A percentile compares a stretch with the other conserved stretches of the same genome.
Conservation (phyloP, 2,888 invertebrate species). For the Pachycephus smyrnensis region DNA sequence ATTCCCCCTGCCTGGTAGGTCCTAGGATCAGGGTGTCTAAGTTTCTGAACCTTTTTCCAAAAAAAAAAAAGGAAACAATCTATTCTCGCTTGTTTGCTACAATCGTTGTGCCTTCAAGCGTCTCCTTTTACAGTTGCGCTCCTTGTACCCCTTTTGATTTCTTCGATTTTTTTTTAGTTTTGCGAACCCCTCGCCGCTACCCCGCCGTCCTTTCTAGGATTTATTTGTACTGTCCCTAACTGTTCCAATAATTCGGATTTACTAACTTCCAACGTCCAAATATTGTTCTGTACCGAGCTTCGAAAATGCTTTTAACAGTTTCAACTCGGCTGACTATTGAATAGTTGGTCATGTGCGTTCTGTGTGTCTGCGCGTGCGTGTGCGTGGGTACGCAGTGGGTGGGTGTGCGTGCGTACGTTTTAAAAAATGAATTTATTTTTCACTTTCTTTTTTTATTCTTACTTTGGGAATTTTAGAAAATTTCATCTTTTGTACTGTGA, state of each 20-base stretch:
- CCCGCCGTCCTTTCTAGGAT: neutral
- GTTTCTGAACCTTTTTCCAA: slow-evolving; percentile 29
- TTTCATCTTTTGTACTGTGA: neutral
- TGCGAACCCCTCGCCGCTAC: neutral
- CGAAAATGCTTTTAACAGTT: neutral
- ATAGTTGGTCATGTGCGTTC: neutral
- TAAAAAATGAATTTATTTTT: neutral
- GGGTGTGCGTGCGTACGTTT: neutral
- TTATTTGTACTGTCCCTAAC: neutral
- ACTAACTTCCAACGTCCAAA: neutral
- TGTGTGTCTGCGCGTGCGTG: slow-evolving; percentile 29
- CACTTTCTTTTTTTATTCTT: neutral
- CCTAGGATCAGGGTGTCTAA: slow-evolving; percentile 52
- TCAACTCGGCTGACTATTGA: neutral
- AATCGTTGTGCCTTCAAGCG: neutral
- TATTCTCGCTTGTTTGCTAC: neutral
- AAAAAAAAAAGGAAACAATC: slow-evolving; percentile 17
- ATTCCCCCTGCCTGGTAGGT: slow-evolving; percentile 68
- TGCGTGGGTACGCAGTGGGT: slow-evolving; percentile 22
- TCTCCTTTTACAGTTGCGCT: neutral
- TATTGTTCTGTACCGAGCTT: neutral
- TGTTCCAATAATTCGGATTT: neutral
- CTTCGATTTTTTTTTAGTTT: neutral
- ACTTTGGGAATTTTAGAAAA: neutral
- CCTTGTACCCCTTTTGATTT: neutral